Base-by-base conservation (phyloP, 2,113 vertebrate species). In the Bubo scandiacus region DNA sequence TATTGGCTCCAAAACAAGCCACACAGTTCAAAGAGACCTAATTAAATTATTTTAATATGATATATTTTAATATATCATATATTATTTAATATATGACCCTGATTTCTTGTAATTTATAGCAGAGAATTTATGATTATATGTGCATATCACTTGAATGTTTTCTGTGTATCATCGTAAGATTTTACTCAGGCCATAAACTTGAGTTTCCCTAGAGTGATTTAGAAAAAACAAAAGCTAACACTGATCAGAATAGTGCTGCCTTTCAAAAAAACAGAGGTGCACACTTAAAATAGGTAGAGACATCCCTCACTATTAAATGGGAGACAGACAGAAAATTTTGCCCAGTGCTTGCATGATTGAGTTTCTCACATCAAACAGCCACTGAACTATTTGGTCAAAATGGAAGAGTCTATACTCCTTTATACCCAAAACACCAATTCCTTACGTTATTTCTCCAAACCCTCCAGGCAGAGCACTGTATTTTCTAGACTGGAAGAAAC, bases 71-170 rank as follows among this genome's bases (percentile, higher is more conserved):
- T 45, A 45, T 45, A 45, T 45, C 43, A 45, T 45, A 45, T 45
- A 18, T 45, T 45, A 45, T 45, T 45, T 45, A 45, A 45, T 45
- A 45, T 45, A 43, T 72, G 43, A 92, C 49, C 61, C 68, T 65
- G 61, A 91, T 96, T 93, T 94, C 77, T 95, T 87, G 70, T 62
- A 77, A 91, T 81, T 95, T 91, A 79, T 12, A 94, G 21, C 43
- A 63, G 6, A 59, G 61, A 52, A 58, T 87, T 72, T 61, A 90
- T 75, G 61, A 84, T 74, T 88, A 90, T 73, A 55, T 30, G 27
- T 10, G 19, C 32, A 36, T 49, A 71, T 71, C 77, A 65, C 38
- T 94, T 51, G 51, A 90, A 11, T 8, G 45, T 84, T 86, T 93
- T 90, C 47, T 89, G 27, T 9, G 2, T 67, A 67, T 68, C n/a